phyloP scores from a whole-genome alignment of 2,113 vertebrate genomes.

The Spea multiplicata region DNA sequence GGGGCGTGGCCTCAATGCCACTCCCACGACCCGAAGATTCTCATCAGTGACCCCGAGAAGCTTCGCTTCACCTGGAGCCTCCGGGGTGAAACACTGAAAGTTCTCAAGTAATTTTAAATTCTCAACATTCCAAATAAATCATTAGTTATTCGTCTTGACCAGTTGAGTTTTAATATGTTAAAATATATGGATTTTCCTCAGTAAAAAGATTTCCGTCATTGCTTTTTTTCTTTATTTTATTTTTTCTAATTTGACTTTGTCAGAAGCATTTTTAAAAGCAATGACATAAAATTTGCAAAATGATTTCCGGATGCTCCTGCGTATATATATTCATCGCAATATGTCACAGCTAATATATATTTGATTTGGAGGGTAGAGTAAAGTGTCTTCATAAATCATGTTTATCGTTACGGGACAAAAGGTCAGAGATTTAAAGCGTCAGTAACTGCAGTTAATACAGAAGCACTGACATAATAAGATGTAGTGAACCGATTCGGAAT shows the following conservation, averaged over 20 bases:
- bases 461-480: constrained; percentile 10
- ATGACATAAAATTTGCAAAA: neutral
- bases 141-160: no score
- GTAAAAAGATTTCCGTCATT: no score
- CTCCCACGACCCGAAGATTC: no score
- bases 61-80: no score
- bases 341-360: constrained; percentile 7
- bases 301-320: neutral
- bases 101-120: no score
- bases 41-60: no score
- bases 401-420: constrained; percentile 4
- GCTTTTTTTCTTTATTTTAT: neutral
- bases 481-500: neutral
- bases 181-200: no score
- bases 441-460: constrained; percentile 3
- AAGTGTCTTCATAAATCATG: neutral
- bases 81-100: no score
- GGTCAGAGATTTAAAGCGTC: neutral
- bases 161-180: no score
- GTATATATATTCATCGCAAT: neutral
- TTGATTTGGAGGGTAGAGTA: neutral
- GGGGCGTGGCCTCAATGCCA: no score
- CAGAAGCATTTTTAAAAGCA: neutral
- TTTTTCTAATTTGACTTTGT: neutral
- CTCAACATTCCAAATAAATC: no score